These are phyloP conservation scores for Aphidoletes aphidimyza DNA, from an alignment of 2,888 invertebrate species.

Conservation along the genomic window DNA sequence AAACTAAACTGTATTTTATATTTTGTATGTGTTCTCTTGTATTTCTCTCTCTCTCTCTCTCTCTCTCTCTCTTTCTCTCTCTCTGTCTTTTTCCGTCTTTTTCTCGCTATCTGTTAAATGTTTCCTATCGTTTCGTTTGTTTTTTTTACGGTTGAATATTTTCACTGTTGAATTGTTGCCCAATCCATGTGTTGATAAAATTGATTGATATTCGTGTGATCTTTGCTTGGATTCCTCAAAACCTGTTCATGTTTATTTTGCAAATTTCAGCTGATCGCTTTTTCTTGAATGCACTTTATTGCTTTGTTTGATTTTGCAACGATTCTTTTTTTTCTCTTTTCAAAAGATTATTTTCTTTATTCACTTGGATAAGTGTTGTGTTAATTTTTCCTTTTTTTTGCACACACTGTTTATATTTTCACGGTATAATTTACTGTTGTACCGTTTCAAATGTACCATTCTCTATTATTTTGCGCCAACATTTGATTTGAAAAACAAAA, in stretches of 20 bases:
- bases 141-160: no score
- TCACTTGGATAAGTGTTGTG: not conserved
- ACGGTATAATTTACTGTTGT: not conserved
- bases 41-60: not conserved
- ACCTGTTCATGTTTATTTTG: not conserved
- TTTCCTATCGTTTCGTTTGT: no score
- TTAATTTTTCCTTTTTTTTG: not conserved
- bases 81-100: no score
- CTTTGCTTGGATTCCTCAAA: not conserved
- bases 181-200: no score
- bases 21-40: not conserved
- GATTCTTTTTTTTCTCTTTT: not conserved
- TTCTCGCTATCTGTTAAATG: no score
- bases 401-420: not conserved
- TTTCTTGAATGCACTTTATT: constrained; percentile 13
- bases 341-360: not conserved
- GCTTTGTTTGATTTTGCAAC: not conserved
- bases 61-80: no score
- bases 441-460: not conserved
- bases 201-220: no score
- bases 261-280: not conserved
- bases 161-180: no score
- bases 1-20: not conserved
- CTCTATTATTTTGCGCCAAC: no score
- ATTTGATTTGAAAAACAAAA: no score